Evolutionary conservation across 2,797 vertebrate species (phyloP).

Genomic region (Myotis pilosus): DNA sequence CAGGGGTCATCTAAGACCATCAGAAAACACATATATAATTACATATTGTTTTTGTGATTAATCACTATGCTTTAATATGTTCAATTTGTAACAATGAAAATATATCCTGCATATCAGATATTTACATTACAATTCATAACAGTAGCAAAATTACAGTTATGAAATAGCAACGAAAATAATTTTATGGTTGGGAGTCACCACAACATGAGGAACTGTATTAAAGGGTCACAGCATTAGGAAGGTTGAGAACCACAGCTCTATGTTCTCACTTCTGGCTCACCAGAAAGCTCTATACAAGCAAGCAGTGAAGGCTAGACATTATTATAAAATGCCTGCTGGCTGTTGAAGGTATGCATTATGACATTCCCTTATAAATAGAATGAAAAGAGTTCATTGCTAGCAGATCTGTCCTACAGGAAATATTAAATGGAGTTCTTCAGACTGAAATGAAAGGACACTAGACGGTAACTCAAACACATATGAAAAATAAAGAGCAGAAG

Average conservation of each 20-base stretch:
- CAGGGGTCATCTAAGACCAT: too few species aligned
- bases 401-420: neutral
- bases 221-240: too few species aligned
- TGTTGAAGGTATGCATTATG: neutral
- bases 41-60: too few species aligned
- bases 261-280: neutral
- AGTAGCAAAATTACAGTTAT: too few species aligned
- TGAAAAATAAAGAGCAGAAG: neutral
- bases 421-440: neutral
- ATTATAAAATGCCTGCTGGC: neutral
- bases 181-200: too few species aligned
- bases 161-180: too few species aligned
- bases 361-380: neutral
- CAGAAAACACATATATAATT: too few species aligned
- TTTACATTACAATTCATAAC: too few species aligned
- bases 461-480: neutral
- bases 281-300: neutral
- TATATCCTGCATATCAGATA: too few species aligned
- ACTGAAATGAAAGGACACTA: conserved; percentile 22
- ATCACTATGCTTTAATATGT: too few species aligned
- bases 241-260: neutral
- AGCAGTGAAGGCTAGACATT: neutral
- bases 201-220: too few species aligned
- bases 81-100: too few species aligned
- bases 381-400: neutral